Conservation (phyloP, 2,113 vertebrate species). For the Monarcha castaneiventris region DNA sequence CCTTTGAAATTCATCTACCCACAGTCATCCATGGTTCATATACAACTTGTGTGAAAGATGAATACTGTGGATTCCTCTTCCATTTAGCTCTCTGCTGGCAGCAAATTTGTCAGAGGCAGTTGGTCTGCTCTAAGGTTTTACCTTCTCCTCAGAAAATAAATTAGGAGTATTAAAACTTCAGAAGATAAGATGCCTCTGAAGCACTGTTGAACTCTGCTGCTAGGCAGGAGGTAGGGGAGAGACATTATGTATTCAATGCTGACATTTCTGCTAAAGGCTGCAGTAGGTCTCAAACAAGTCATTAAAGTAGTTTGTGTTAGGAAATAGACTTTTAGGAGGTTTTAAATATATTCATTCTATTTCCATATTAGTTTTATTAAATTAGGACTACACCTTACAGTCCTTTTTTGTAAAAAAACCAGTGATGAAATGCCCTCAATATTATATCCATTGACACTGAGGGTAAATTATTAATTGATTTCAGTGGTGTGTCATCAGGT, state of each 20-base stretch:
- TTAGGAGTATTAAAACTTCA: constrained; percentile 61
- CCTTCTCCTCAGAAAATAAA: constrained; percentile 64
- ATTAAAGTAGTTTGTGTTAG: not conserved
- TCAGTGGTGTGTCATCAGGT: not conserved
- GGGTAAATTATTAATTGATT: not conserved
- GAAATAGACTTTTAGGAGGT: not conserved
- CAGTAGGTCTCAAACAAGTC: not conserved
- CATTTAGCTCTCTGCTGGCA: not conserved
- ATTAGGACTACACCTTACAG: not conserved
- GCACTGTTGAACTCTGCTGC: constrained; percentile 41
- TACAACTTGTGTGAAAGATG: constrained; percentile 10
- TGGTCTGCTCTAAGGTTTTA: constrained; percentile 54
- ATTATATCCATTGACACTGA: not conserved
- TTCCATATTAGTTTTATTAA: not conserved
- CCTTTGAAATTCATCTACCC: constrained; percentile 26
- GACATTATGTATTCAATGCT: not conserved
- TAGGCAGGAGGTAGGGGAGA: not conserved
- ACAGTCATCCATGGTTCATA: not conserved
- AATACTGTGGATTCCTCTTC: not conserved
- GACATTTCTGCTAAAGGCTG: not conserved
- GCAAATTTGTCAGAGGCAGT: not conserved
- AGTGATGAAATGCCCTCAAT: not conserved
- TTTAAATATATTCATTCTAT: not conserved
- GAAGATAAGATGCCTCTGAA: constrained; percentile 47
- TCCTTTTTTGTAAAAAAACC: not conserved